Evolutionary conservation across 1,140 invertebrate genomes (phyloP), one percentile per base, ranked within the genome.

Genomic region (Samia ricini): DNA sequence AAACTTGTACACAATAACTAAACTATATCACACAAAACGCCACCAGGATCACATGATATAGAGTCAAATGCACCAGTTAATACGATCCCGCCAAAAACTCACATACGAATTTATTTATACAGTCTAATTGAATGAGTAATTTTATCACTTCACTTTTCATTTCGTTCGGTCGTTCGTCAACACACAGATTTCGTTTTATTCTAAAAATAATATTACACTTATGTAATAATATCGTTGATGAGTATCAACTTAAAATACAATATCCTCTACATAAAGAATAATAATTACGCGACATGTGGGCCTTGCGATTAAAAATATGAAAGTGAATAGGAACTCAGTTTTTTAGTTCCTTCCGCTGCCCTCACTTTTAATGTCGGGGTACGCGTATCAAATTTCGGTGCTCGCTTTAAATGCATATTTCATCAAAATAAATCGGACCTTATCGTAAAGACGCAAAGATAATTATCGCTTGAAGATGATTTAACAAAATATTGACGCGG

Each of bases 341-440:
- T 89, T 89, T 85, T 81, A 86, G 76, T 89, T 89, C 85, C 87
- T 87, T 88, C 87, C 87, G 84, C 64, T 86, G 79, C 77, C 79
- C 77, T 85, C 76, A 78, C 87, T 89, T 88, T 89, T 85, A 82
- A 82, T 79, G 72, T 68, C 68, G 69, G 81, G 79, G 81, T 77
- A 74, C 74, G 75, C 79, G 80, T 86, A 85, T 89, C 82, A 83
- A 88, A 85, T 89, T 83, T 81, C 87, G 70, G 52, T 56, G 36
- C 23, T 50, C 4, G 58, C 61, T 61, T 33, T 42, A 56, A 63
- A 51, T 15, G 15, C 15, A 42, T 42, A 42, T 15, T 1, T 7
- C 12, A 42, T 52, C 10, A 22, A 52, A 52, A 21, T 21, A 22
- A 52, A 22, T 52, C 22, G 51, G 22, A 3, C 12, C 22, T 52